Conservation (phyloP, 2,113 vertebrate genomes). For the Gallinago jamesoni region DNA sequence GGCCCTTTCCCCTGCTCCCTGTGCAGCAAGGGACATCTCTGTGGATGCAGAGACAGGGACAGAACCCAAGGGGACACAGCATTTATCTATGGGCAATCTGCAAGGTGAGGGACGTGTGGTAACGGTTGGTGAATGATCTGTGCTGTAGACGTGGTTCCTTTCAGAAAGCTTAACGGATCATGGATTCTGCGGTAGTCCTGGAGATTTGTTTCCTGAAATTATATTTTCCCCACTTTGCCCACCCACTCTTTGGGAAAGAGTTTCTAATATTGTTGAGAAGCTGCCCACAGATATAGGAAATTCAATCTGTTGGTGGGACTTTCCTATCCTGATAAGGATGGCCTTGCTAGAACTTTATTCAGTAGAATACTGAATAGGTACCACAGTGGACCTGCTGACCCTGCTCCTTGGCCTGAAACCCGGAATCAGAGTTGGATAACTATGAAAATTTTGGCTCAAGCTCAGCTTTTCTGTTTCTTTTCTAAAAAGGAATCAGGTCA, state of each 20-base stretch:
- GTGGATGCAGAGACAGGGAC: background rate
- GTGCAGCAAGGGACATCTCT: background rate
- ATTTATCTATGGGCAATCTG: background rate
- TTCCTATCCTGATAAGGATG: background rate
- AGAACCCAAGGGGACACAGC: background rate
- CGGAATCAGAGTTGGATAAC: background rate
- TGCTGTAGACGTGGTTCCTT: background rate
- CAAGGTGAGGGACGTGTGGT: background rate
- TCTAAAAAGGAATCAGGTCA: background rate
- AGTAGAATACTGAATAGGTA: background rate
- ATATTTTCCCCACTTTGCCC: background rate
- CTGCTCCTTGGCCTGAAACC: background rate
- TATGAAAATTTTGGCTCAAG: background rate
- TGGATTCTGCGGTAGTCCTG: background rate
- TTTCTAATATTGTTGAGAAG: background rate
- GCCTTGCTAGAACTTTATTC: fast-evolving
- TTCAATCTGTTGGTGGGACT: background rate
- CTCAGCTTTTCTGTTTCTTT: background rate
- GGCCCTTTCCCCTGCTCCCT: background rate
- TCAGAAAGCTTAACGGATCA: background rate
- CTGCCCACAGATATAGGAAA: background rate
- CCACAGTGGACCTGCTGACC: background rate
- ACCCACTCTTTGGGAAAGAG: background rate
- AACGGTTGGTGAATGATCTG: background rate
- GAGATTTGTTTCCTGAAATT: background rate